phyloP scores from a whole-genome alignment of 2,888 invertebrate species.

The Siphonodentalium dalli region DNA sequence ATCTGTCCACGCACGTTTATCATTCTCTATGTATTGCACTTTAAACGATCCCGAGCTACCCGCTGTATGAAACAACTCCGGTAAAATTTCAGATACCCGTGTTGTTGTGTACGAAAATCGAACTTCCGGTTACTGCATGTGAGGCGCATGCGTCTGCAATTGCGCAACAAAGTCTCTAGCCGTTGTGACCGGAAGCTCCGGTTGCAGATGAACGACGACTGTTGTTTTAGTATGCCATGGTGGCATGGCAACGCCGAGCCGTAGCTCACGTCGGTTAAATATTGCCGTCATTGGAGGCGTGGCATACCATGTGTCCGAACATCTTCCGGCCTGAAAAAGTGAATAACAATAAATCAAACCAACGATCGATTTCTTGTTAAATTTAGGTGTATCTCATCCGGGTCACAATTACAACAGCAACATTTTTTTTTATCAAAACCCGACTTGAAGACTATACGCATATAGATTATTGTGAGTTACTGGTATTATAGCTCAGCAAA shows the following conservation, averaged over 20 bases:
- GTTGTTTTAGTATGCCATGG: slow-evolving; percentile 48
- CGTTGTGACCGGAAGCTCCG: slow-evolving; percentile 49
- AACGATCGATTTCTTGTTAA: background rate
- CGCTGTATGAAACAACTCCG: too few relatives aligned
- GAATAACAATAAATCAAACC: background rate
- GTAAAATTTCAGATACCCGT: too few relatives aligned
- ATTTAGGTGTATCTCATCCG: background rate
- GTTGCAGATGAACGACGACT: slow-evolving; percentile 48
- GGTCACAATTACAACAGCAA: background rate
- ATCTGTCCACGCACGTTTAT: too few relatives aligned
- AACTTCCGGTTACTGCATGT: slow-evolving; percentile 42
- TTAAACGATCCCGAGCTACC: too few relatives aligned
- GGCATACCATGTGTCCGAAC: slow-evolving; percentile 44
- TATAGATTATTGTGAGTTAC: too few relatives aligned
- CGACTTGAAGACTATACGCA: too few relatives aligned
- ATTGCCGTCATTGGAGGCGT: slow-evolving; percentile 45
- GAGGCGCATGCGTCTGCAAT: slow-evolving; percentile 50
- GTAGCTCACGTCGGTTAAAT: slow-evolving; percentile 41
- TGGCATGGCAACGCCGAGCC: slow-evolving; percentile 49
- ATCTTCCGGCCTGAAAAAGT: slow-evolving; percentile 37
- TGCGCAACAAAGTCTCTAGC: slow-evolving; percentile 55
- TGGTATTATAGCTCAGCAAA: too few relatives aligned
- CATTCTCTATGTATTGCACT: too few relatives aligned
- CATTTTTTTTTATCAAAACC: too few relatives aligned
- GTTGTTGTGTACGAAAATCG: too few relatives aligned